Percentiles rank a stretch among this genome's conserved stretches.
phyloP scores from a whole-genome alignment of 2,113 vertebrate genomes.

The Mustelus asterias region DNA sequence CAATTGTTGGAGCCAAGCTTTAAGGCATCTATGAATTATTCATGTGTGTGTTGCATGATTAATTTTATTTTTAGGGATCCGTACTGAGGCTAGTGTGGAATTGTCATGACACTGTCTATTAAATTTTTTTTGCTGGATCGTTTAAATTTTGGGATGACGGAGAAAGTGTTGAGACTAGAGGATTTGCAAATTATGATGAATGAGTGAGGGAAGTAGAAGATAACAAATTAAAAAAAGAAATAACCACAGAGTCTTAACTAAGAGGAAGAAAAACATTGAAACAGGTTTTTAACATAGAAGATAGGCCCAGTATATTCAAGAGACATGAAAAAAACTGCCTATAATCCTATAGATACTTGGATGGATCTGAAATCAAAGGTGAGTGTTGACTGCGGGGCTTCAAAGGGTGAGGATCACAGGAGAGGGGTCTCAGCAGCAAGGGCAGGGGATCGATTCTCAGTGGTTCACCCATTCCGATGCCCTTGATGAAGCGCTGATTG shows the following conservation, averaged over 20 bases:
- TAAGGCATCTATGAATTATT: background rate
- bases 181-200: background rate
- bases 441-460: background rate
- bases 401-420: too few species aligned
- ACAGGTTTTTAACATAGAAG: background rate
- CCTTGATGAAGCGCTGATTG: background rate
- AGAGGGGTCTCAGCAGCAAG: background rate
- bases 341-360: background rate
- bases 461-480: background rate
- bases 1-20: background rate
- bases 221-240: background rate
- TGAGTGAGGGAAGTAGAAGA: background rate
- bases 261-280: background rate
- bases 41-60: background rate
- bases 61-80: conserved; percentile 6
- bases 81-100: background rate
- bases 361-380: too few species aligned
- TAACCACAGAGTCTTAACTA: background rate
- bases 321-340: background rate
- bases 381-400: too few species aligned
- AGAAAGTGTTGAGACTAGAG: background rate
- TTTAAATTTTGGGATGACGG: background rate
- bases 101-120: background rate
- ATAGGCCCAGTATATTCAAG: background rate
- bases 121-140: background rate